phyloP scores from a whole-genome alignment of 2,797 vertebrate species.

The Molossus alvarezi region DNA sequence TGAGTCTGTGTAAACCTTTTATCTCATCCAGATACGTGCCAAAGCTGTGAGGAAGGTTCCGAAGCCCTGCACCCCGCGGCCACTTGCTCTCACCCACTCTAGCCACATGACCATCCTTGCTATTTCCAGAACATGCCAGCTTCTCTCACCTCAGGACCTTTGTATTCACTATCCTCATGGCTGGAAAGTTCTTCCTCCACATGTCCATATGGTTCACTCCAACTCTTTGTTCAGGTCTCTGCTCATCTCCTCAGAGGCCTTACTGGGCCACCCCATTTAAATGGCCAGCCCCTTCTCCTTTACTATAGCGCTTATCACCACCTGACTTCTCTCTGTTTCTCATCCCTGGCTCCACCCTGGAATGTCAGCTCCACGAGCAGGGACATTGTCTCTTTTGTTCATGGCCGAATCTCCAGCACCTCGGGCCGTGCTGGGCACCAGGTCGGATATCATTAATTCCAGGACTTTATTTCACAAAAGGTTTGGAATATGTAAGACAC shows the following conservation, averaged over 20 bases:
- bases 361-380: neutral
- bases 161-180: too few relatives aligned
- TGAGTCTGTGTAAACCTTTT: neutral
- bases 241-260: too few relatives aligned
- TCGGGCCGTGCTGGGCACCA: neutral
- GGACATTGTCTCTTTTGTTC: neutral
- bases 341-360: fast-evolving
- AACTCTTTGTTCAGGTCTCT: neutral
- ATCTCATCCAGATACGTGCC: neutral
- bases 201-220: too few relatives aligned
- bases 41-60: too few relatives aligned
- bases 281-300: too few relatives aligned
- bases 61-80: neutral
- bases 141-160: too few relatives aligned
- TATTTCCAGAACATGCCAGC: too few relatives aligned
- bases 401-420: neutral
- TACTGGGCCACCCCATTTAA: too few relatives aligned
- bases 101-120: too few relatives aligned
- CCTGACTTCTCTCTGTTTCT: neutral
- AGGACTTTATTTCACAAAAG: neutral
- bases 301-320: fast-evolving
- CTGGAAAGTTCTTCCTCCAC: too few relatives aligned
- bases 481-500: neutral
- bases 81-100: fast-evolving
- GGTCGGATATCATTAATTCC: neutral